Base-by-base conservation (phyloP, 2,888 invertebrate genomes). In the Nudaria mundana region DNA sequence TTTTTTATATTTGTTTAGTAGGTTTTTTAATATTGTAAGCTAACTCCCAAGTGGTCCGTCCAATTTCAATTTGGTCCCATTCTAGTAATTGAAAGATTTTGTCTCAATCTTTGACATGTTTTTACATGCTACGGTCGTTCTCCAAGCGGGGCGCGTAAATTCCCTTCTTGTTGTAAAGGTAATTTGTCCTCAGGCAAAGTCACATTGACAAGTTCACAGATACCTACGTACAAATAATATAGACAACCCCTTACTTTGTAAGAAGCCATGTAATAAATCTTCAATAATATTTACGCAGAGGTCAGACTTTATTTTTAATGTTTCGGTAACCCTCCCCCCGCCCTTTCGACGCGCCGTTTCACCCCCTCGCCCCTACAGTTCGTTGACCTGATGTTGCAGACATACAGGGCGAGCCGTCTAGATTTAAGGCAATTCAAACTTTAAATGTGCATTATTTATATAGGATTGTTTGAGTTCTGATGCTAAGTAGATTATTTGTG, bases 371-470 rank as follows among this genome's bases (percentile, higher is more conserved):
- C 43, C 49, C 36, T 41, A 41, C 20, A 45, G 71, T 50, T 71
- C 71, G 53, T 56, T 38, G 71, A 63, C 67, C 71, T 61, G 70
- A 67, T 57, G 66, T 68, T 62, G 70, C 60, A 64, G 63, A 63
- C 70, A 51, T 45, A 29, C 45, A 35, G 37, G 37, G 40, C 55
- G 53, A 51, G n/a, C 58, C 56, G 67, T 66, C 67, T 64, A 63
- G 63, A 63, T 66, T 66, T 66, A 62, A 64, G 63, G 63, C 56
- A 43, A 30, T 44, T 43, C 44, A 39, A 57, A 52, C 47, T 54
- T 62, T 48, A 51, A 64, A 60, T 58, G 58, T 59, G 54, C 60
- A 64, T 66, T 66, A 48, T 50, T 62, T 58, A 57, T 50, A 35
- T 18, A 3, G n/a, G 28, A 22, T n/a, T 32, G 55, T 52, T 47